Evolutionary conservation across 2,113 vertebrate species (phyloP), one percentile per base, ranked within the genome.

Genomic region (Prochilodus magdalenae): DNA sequence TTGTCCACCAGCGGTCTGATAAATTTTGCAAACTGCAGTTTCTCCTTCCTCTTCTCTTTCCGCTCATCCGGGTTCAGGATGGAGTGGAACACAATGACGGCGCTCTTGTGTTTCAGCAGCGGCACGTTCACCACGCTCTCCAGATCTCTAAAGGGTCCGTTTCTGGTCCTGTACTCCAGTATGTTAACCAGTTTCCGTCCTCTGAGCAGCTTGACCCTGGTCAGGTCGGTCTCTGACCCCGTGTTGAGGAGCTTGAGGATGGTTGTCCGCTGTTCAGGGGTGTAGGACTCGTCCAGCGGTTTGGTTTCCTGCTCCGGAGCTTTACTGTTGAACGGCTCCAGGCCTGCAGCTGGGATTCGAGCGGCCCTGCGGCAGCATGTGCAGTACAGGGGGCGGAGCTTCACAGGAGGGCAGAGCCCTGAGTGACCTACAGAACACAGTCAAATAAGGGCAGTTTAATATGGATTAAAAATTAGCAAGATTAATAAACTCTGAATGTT

Each of bases 71-170:
- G 93, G 80, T 86, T 89, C 55, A 96, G 86, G 59, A 94, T 95
- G 18, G 94, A 92, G 82, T 94, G 86, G 79, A 94, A 95, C 3
- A 94, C 91, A 2, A 91, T 87, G 26, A 92, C 36, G 0, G 87
- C 83, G 51, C 90, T 95, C 87, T 95, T 96, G 88, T 94, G 90
- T 26, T 94, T 94, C 40, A 94, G 90, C n/a, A 91, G 85, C 7
- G 94, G 90, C 0, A 93, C 93, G 11, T 93, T 91, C 11, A 90
- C 83, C 73, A 94, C 88, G 79, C 89, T 93, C 40, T 93, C 92
- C 82, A 96, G 86, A 57, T 87, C 92, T 49, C 78, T 88, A 82
- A 95, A 94, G 0, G 94, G 94, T 20, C 92, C 91, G 0, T 93
- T 88, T 57, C 92, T 91, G 14, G 89, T 92, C 84, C 96, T 82